Conservation (phyloP, 2,113 vertebrate genomes). For the Dromaius novaehollandiae region DNA sequence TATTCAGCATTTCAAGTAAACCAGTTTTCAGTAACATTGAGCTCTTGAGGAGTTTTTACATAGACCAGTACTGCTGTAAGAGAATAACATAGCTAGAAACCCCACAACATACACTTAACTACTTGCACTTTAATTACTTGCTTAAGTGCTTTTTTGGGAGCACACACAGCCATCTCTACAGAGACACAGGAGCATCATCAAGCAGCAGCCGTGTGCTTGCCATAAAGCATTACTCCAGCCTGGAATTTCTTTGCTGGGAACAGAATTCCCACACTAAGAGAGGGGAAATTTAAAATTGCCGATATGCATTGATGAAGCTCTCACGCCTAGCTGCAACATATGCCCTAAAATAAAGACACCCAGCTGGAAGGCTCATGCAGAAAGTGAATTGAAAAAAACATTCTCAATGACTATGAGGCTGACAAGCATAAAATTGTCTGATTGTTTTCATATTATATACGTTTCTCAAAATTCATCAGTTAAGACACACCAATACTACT, state of each 20-base stretch:
- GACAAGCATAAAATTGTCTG: neutral
- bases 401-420: neutral
- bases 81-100: neutral
- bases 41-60: neutral
- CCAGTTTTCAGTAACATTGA: neutral
- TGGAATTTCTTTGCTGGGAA: neutral
- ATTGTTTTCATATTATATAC: neutral
- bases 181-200: neutral
- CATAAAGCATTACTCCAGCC: conserved; percentile 12
- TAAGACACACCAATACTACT: neutral
- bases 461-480: neutral
- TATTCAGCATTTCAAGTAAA: neutral
- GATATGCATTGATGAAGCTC: neutral
- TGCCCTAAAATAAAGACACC: neutral
- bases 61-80: neutral
- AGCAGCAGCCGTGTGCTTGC: neutral
- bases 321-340: neutral
- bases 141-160: neutral
- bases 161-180: neutral
- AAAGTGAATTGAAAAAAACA: neutral
- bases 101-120: neutral
- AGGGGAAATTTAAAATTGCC: neutral
- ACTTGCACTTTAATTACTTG: neutral
- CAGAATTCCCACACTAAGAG: neutral
- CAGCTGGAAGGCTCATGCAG: neutral